Evolutionary conservation across 2,797 vertebrate species (phyloP), one percentile per base, ranked within the genome.

Genomic region (Thaleichthys pacificus): DNA sequence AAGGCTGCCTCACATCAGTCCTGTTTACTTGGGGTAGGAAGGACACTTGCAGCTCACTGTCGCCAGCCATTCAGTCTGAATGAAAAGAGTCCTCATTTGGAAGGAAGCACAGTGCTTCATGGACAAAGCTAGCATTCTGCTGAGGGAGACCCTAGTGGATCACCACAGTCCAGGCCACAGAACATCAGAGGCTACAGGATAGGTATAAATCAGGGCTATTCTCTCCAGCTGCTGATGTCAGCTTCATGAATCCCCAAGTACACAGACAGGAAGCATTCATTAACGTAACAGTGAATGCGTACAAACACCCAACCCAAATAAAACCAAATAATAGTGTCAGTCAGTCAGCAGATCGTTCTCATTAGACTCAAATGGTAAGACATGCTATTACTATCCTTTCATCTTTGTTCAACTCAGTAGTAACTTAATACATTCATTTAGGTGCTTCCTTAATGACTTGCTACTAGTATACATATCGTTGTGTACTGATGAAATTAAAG

Each of bases 101-200:
- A 81, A 69, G 75, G 85, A 85, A 85, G 74, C 75, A 12, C 76
- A 77, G 73, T 64, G 60, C 73, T 75, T 49, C 42, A 30, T 15
- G 54, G 79, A 91, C 90, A 93, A 92, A 86, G 75, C 76, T 49
- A n/a, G 77, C 71, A 90, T 92, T 92, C 87, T 89, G 78, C 54
- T 66, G 61, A 15, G 66, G 58, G 60, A 57, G 73, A 82, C 74
- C 65, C 51, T n/a, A 56, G 17, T 15, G n/a, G 49, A 35, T 65
- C 12, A 28, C 47, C 58, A 61, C 69, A 74, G 7, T 49, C 26
- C 63, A 1, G 28, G 24, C 56, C 21, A 15, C 1, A 22, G 65
- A 21, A 38, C 11, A 57, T 68, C 30, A 30, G 68, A 61, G 72
- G 61, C 3, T 49, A 73, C 62, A 26, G 54, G 51, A 24, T 4